Evolutionary conservation across 2,113 vertebrate species (phyloP).

Genomic region (Solea senegalensis): DNA sequence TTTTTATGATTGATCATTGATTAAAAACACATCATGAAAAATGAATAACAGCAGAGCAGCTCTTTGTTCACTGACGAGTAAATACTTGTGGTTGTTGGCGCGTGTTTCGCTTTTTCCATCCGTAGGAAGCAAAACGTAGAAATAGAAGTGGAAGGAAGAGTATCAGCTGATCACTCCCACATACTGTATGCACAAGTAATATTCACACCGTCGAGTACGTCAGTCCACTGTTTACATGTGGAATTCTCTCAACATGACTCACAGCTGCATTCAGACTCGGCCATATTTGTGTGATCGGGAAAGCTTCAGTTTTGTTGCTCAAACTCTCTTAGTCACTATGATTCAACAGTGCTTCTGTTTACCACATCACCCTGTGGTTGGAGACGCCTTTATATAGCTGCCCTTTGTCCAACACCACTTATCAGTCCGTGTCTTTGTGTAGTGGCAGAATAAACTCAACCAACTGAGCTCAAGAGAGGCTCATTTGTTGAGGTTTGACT

Average conservation of each 20-base stretch:
- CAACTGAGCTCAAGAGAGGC: not conserved
- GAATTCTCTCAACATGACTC: conserved; percentile 73
- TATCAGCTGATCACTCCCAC: conserved; percentile 30
- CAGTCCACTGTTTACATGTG: conserved; percentile 61
- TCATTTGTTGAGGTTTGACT: not conserved
- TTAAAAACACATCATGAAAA: too few relatives aligned
- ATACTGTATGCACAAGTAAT: conserved; percentile 7
- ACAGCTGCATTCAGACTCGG: conserved; percentile 37
- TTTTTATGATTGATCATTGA: too few relatives aligned
- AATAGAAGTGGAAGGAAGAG: conserved; percentile 14
- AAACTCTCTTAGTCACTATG: conserved; percentile 45
- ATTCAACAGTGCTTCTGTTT: conserved; percentile 19
- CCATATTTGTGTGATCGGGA: conserved; percentile 49
- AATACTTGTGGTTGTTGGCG: conserved; percentile 8
- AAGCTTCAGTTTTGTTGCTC: conserved; percentile 39
- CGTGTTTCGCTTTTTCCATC: conserved; percentile 33
- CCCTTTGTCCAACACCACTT: not conserved
- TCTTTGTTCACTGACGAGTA: conserved; percentile 1
- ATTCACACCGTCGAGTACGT: conserved; percentile 5
- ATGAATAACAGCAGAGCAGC: too few relatives aligned
- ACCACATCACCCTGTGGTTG: conserved; percentile 17
- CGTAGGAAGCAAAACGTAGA: not conserved
- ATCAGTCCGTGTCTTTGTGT: not conserved
- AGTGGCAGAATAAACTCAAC: not conserved
- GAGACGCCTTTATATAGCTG: conserved; percentile 41